These are phyloP conservation scores for Pentamera pediparva DNA, from an alignment of 53 echinoderm and acorn worm species.

Conservation along the genomic window DNA sequence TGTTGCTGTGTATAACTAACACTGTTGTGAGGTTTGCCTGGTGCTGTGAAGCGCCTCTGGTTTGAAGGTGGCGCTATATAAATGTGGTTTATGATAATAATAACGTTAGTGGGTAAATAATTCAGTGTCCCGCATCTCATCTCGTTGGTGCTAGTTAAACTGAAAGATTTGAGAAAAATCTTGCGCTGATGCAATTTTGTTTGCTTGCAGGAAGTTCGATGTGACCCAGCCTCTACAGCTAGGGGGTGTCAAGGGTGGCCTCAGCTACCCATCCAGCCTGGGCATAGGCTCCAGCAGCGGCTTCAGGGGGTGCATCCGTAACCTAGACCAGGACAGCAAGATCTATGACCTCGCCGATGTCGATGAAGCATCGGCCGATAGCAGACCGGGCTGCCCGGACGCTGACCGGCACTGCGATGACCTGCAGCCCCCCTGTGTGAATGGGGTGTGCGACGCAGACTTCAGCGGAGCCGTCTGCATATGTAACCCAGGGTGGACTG, in stretches of 20 bases:
- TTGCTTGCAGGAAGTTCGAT: constrained; percentile 57
- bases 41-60: too few species aligned
- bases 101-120: too few species aligned
- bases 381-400: constrained; percentile 64
- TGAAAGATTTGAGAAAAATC: background rate
- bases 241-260: constrained; percentile 55
- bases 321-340: constrained; percentile 71
- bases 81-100: too few species aligned
- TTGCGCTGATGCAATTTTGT: background rate
- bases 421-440: constrained; percentile 44
- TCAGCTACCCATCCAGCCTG: constrained; percentile 28
- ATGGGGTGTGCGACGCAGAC: constrained; percentile 73
- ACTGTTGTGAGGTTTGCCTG: too few species aligned
- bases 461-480: constrained; percentile 49
- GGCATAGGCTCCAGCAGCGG: constrained; percentile 24
- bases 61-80: too few species aligned
- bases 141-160: background rate
- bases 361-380: constrained; percentile 22
- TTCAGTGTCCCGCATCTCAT: too few species aligned
- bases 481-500: constrained; percentile 74
- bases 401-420: constrained; percentile 53
- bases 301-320: constrained; percentile 81
- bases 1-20: too few species aligned
- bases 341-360: constrained; percentile 62
- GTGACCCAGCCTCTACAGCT: constrained; percentile 80